Conservation (phyloP, 2,113 vertebrate species). For the Hippoglossus stenolepis region DNA sequence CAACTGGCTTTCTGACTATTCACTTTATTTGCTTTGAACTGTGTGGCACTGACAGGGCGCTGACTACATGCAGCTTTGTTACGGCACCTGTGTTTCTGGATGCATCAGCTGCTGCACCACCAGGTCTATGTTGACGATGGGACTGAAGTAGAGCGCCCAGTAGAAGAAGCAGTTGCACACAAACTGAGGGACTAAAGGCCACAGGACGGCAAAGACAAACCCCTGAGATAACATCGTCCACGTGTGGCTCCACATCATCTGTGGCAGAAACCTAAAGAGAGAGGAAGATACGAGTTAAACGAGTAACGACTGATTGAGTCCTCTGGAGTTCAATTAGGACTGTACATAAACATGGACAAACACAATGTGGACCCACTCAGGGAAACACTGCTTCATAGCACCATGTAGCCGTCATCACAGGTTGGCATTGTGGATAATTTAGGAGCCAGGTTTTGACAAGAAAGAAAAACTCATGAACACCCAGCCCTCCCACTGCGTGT, state of each 20-base stretch:
- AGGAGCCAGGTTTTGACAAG: neutral
- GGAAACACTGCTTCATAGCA: too few species aligned
- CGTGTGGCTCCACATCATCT: slow-evolving; percentile 90
- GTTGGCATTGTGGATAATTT: neutral
- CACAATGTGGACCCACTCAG: too few species aligned
- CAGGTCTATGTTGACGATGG: slow-evolving; percentile 93
- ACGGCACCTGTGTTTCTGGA: slow-evolving; percentile 85
- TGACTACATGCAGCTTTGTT: slow-evolving; percentile 20
- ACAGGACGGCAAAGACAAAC: slow-evolving; percentile 89
- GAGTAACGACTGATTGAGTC: neutral
- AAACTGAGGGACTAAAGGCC: slow-evolving; percentile 94
- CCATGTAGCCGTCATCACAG: too few species aligned
- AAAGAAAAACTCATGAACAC: neutral
- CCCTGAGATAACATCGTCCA: slow-evolving; percentile 91
- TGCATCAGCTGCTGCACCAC: slow-evolving; percentile 90
- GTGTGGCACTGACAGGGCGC: neutral
- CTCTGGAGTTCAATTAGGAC: too few species aligned
- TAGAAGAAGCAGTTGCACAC: slow-evolving; percentile 95
- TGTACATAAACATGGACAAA: too few species aligned
- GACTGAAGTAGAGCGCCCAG: slow-evolving; percentile 94
- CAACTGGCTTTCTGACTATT: slow-evolving; percentile 2
- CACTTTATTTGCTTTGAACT: slow-evolving; percentile 22
- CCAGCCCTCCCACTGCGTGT: neutral
- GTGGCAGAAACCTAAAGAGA: slow-evolving; percentile 85
- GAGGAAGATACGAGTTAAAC: slow-evolving; percentile 1